Base-by-base conservation (phyloP, 2,797 vertebrate species). In the Acanthiza pusilla region DNA sequence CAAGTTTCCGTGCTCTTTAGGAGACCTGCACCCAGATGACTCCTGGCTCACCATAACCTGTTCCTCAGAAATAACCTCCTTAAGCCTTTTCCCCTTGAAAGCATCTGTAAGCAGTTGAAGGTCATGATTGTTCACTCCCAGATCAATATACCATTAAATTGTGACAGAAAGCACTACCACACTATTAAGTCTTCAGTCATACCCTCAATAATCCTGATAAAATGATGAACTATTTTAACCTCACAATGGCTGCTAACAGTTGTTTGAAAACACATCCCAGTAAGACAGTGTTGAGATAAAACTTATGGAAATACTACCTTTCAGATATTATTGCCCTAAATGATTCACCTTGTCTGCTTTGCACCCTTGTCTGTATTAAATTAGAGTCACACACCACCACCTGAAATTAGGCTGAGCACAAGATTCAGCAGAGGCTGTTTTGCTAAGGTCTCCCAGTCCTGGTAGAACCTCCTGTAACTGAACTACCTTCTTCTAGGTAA, bases 71-170 rank as follows among this genome's bases (percentile, higher is more conserved):
- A 96, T 95, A 97, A 93, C 81, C 74, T 97, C 74, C 89, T 96
- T 95, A 97, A 97, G 83, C 68, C 72, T 96, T 95, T 97, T 97
- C 93, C 81, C 95, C 95, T 96, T 94, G 75, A 92, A 97, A 97
- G 83, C 85, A 91, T 97, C 95, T 96, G 85, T 97, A 97, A 97
- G 96, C 75, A 90, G 89, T 79, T 97, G 97, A 97, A 98, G 96
- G 97, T 98, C 97, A 96, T 96, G 96, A 96, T 94, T 96, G 97
- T 96, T 98, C 97, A 90, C 95, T 97, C 16, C 8, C 83, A 96
- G 94, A 98, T 98, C 97, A 96, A 98, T 97, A 97, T 85, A 94
- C 96, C 93, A 97, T 97, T 97, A 97, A 96, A 97, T 94, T 97
- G 96, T 97, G 96, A 97, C 96, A 97, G 97, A 97, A 97, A 97